Base-by-base conservation (phyloP, 2,113 vertebrate genomes). In the Engystomops pustulosus region DNA sequence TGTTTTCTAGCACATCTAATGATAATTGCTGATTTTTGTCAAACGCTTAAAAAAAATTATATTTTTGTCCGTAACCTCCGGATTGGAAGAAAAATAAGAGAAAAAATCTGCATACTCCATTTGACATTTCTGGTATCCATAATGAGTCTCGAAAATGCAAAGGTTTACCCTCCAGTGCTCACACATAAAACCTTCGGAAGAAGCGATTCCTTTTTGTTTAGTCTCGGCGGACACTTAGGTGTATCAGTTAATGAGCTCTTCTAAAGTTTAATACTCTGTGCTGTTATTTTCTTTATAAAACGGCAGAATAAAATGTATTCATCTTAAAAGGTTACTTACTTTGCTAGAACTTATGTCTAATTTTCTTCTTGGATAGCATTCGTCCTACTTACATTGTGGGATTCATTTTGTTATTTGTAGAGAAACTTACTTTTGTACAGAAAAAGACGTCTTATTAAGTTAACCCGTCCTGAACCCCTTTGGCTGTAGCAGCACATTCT, bases 281-380 rank as follows among this genome's bases (percentile, higher is more conserved):
- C 68, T 55, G 68, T 82, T 82, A 72, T 82, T 82, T 82, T 82
- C 80, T 82, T 82, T 82, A 58, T 72, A 82, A 44, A 82, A 60
- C 34, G 55, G 69, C 80, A 72, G 49, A 82, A 82, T 72, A 53
- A 82, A 71, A 82, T 74, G 80, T 82, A 82, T 82, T 82, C 80
- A 60, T 82, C 34, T 72, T 72, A 30, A 82, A 82, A 82, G 80
- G 80, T 82, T 72, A 82, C 49, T 27, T 72, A 72, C 68, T 72
- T 60, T 27, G 47, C 36, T 60, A 72, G 69, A 82, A 82, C 68
- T 72, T 82, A 60, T 71, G 23, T 71, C 53, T 72, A 58, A 71
- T 70, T 25, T 68, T 53, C 30, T 81, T 55, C 44, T 53, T 41
- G 20, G 45, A 23, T 69, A 51, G 44, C 27, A 49, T 80, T 80